A percentile compares a stretch with the other conserved stretches of the same genome.
These are phyloP conservation scores for Leucoptera coffeella DNA, from an alignment of 2,888 invertebrate species.

Conservation along the genomic window DNA sequence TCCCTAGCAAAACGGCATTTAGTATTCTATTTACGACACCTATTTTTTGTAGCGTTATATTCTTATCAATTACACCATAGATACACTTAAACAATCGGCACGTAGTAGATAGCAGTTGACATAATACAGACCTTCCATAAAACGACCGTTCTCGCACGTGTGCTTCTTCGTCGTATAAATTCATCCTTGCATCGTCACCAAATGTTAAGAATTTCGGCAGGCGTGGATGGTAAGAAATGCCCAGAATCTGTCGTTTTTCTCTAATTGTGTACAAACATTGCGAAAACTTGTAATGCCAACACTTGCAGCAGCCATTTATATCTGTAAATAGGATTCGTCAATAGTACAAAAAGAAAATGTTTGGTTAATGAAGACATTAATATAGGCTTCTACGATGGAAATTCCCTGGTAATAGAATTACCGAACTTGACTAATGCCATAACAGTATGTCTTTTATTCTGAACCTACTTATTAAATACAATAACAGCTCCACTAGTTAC, in stretches of 20 bases:
- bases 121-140: slow-evolving; percentile 47
- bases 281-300: slow-evolving; percentile 61
- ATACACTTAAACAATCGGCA: too few species aligned
- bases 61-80: neutral
- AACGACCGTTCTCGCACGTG: slow-evolving; percentile 58
- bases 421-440: too few species aligned
- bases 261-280: slow-evolving; percentile 59
- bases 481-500: too few species aligned
- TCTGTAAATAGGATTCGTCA: slow-evolving; percentile 44
- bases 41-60: neutral
- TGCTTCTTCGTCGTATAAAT: slow-evolving; percentile 64
- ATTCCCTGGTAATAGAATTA: too few species aligned
- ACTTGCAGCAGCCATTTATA: slow-evolving; percentile 61
- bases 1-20: too few species aligned
- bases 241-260: slow-evolving; percentile 60
- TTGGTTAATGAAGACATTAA: too few species aligned
- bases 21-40: too few species aligned
- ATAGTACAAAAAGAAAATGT: too few species aligned
- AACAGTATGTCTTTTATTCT: too few species aligned
- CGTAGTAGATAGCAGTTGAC: too few species aligned
- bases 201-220: slow-evolving; percentile 49
- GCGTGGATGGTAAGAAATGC: slow-evolving; percentile 56
- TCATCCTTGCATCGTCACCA: slow-evolving; percentile 58
- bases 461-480: too few species aligned
- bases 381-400: too few species aligned